A percentile compares a stretch with the other conserved stretches of the same genome.
phyloP scores from a whole-genome alignment of 2,797 vertebrate species.

The Macrochelys suwanniensis region DNA sequence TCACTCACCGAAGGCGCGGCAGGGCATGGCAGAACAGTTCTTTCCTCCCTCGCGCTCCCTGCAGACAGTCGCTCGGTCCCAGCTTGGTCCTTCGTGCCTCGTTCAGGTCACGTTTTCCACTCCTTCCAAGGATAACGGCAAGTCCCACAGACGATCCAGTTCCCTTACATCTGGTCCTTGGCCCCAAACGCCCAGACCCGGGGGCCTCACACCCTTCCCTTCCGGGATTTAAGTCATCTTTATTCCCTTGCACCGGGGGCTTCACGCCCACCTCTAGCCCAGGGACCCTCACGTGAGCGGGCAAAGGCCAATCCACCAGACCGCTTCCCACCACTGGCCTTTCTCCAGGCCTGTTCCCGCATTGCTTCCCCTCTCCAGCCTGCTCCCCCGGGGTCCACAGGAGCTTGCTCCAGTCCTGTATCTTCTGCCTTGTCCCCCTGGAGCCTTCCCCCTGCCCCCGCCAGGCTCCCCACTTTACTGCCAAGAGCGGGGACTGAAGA shows the following conservation, averaged over 20 bases:
- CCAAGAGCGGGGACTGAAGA: background rate
- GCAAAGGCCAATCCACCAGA: too few relatives aligned
- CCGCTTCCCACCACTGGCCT: background rate
- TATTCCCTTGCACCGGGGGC: background rate
- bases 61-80: background rate
- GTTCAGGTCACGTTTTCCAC: background rate
- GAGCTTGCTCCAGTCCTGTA: background rate
- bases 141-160: background rate
- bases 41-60: background rate
- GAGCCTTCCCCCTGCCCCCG: too few relatives aligned
- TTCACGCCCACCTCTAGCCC: too few relatives aligned
- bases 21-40: background rate
- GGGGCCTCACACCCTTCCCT: background rate
- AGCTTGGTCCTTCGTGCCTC: background rate
- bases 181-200: background rate
- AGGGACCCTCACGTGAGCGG: background rate
- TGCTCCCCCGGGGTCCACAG: background rate
- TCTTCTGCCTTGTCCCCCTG: background rate
- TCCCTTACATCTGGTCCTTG: background rate
- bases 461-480: background rate
- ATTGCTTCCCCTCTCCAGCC: background rate
- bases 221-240: background rate
- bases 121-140: background rate
- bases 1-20: background rate
- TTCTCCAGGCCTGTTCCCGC: too few relatives aligned